Evolutionary conservation across 2,113 vertebrate species (phyloP), one percentile per base, ranked within the genome.

Genomic region (Etheostoma spectabile): DNA sequence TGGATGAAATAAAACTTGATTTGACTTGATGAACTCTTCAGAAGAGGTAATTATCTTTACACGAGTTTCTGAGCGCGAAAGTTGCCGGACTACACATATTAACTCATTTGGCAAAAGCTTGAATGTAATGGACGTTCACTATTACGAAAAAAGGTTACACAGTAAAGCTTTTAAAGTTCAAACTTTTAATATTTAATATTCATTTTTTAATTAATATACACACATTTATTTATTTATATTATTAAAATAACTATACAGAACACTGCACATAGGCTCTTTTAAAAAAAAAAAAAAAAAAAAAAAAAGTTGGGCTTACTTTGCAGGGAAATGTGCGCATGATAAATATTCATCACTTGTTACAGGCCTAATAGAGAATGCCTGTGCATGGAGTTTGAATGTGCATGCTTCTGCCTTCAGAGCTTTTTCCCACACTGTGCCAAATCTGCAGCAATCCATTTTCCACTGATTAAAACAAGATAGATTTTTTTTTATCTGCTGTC

Each of bases 391-490:
- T 57, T 73, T 60, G 11, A 8, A n/a, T 38, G 70, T 67, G 63
- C 35, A 49, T 30, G 57, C 19, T 19, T 21, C 49, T 62, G 53
- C 42, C 53, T 80, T 72, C 22, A 46, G 48, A 68, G 51, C 66
- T 79, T 87, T 63, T 56, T 51, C 42, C n/a, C 27, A 46, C 52
- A 62, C 33, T 24, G 22, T 60, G 45, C 2, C 1, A 4, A 72
- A 64, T 76, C 63, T 79, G 52, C 77, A 77, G 76, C 42, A 68
- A 81, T 80, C 75, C 22, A 82, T 80, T 75, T 83, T 45, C 62
- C 51, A 45, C 73, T 76, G 78, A 89, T 88, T 85, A 86, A 83
- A 84, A 86, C 45, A 27, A 72, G 27, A 90, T 67, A 49, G 67
- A 68, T 70, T 55, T 82, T 74, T 72, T 76, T 62, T 13, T 35